These are phyloP conservation scores for Hemibates koningsi DNA, from an alignment of 2,113 vertebrate genomes.

Conservation along the genomic window DNA sequence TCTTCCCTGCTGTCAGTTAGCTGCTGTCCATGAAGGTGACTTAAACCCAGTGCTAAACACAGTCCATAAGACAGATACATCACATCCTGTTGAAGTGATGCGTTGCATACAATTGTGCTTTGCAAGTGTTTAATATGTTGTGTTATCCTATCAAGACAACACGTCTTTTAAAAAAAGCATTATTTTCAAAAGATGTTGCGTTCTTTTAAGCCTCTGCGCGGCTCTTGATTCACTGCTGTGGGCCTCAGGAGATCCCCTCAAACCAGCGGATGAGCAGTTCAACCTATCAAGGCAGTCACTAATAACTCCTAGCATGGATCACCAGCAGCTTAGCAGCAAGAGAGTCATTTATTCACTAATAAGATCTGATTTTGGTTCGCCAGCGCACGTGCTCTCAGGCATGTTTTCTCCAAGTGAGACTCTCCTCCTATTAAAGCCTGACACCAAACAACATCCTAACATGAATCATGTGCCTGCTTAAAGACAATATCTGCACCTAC, in stretches of 20 bases:
- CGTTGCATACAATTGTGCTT: background rate
- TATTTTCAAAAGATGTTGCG: background rate
- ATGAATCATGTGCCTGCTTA: background rate
- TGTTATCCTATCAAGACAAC: rapidly evolving
- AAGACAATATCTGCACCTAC: background rate
- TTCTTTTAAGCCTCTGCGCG: background rate
- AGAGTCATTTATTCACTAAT: constrained; percentile 18
- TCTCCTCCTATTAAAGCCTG: background rate
- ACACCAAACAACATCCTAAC: background rate
- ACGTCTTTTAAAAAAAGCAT: background rate
- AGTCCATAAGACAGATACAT: background rate
- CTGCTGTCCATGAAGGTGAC: background rate
- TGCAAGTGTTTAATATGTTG: background rate
- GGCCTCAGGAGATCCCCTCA: background rate
- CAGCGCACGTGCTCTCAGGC: background rate
- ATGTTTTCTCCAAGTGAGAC: background rate
- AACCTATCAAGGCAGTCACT: constrained; percentile 15
- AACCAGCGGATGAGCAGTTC: background rate
- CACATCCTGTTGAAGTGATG: background rate
- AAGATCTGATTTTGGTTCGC: background rate
- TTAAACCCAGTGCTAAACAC: background rate
- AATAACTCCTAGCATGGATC: constrained; percentile 6
- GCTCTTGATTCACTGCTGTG: background rate
- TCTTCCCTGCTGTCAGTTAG: background rate
- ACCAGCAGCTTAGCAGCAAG: background rate